Evolutionary conservation across 2,888 invertebrate genomes (phyloP).

Genomic region (Hoplodrina blanda): DNA sequence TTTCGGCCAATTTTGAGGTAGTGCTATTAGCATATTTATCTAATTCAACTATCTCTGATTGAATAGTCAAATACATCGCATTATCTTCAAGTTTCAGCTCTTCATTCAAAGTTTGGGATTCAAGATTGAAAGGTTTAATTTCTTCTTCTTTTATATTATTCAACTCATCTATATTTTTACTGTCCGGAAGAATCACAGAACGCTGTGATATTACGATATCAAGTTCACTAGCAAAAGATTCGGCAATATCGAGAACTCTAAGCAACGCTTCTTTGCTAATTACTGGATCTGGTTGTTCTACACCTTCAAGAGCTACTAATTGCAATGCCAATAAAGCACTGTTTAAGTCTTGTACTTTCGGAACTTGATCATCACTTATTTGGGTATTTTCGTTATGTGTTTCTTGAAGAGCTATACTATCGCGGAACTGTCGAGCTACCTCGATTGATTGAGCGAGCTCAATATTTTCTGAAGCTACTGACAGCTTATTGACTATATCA

Average conservation of each 20-base stretch:
- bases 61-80: background rate
- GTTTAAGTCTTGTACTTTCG: constrained; percentile 28
- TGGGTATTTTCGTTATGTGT: background rate
- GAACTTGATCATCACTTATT: constrained; percentile 5
- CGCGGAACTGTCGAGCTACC: constrained; percentile 23
- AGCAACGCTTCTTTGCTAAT: constrained; percentile 21
- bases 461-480: constrained; percentile 7
- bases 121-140: background rate
- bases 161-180: background rate
- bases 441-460: constrained; percentile 29
- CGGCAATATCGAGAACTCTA: constrained; percentile 21
- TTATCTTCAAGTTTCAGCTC: background rate
- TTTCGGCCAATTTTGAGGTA: background rate
- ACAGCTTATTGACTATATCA: constrained; percentile 16
- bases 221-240: constrained; percentile 23
- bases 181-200: background rate
- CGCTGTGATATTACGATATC: constrained; percentile 5
- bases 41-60: background rate
- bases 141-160: background rate
- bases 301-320: constrained; percentile 34
- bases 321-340: constrained; percentile 40
- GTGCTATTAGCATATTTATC: background rate
- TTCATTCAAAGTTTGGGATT: background rate
- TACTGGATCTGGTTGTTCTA: constrained; percentile 27
- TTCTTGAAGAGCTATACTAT: constrained; percentile 8